A percentile compares a stretch with the other conserved stretches of the same genome.
These are phyloP conservation scores for Gallinago jamesoni DNA, from an alignment of 2,113 vertebrate genomes.

Conservation along the genomic window DNA sequence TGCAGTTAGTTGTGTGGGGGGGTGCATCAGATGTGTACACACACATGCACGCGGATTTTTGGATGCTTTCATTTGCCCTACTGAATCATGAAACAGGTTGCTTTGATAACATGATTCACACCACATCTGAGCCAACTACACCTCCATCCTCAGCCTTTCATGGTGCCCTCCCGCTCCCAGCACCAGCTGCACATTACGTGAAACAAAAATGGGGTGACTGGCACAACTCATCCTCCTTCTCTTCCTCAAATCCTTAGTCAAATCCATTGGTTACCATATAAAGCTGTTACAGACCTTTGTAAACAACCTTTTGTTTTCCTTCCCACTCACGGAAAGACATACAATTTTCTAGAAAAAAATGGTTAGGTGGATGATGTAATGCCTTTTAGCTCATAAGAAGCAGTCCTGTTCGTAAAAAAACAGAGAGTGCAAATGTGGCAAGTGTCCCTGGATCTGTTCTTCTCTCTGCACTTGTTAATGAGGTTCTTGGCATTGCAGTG, in stretches of 20 bases:
- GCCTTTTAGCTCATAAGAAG: not conserved
- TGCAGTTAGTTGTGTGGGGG: fast-evolving
- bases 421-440: not conserved
- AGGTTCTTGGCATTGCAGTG: not conserved
- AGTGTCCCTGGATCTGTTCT: not conserved
- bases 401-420: not conserved
- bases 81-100: not conserved
- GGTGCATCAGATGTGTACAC: not conserved
- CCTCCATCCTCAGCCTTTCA: not conserved
- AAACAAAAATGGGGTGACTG: not conserved
- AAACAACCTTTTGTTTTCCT: not conserved
- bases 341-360: not conserved
- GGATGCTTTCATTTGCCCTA: not conserved
- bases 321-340: not conserved
- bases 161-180: not conserved
- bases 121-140: not conserved
- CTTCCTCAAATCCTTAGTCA: not conserved
- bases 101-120: not conserved
- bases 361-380: not conserved
- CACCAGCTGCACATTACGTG: not conserved
- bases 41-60: fast-evolving
- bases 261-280: not conserved
- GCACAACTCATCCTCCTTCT: not conserved
- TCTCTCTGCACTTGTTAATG: not conserved
- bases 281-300: not conserved